Evolutionary conservation across 2,113 vertebrate species (phyloP).

Genomic region (Nothocercus nigrocapillus): DNA sequence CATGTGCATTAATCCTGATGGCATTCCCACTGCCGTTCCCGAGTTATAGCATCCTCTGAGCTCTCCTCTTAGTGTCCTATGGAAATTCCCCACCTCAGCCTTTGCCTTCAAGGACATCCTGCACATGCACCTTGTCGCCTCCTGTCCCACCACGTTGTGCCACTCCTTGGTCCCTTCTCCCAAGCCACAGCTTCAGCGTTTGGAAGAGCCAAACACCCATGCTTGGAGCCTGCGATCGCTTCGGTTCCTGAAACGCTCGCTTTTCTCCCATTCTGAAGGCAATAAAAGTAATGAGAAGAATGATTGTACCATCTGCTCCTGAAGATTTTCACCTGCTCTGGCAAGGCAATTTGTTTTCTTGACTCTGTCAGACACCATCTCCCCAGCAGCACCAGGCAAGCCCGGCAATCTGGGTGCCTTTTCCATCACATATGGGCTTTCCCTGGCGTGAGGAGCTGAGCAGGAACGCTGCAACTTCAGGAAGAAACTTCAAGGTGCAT

Average conservation of each 20-base stretch:
- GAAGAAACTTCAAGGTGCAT: neutral
- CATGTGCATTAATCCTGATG: neutral
- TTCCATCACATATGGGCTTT: neutral
- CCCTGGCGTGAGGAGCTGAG: rapidly evolving
- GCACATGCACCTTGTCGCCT: neutral
- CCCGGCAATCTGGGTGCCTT: neutral
- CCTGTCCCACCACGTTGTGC: neutral
- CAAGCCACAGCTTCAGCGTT: neutral
- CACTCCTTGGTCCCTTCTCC: neutral
- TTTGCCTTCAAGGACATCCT: neutral
- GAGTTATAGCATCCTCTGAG: rapidly evolving
- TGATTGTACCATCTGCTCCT: slow-evolving; percentile 6
- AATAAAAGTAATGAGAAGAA: slow-evolving; percentile 9
- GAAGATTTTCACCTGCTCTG: neutral
- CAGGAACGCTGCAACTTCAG: neutral
- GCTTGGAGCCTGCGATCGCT: rapidly evolving
- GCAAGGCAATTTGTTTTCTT: neutral
- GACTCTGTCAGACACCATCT: neutral
- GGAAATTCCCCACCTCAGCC: neutral
- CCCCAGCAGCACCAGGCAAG: neutral
- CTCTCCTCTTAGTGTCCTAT: neutral
- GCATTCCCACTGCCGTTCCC: rapidly evolving
- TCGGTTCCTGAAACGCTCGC: neutral
- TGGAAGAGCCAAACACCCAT: neutral
- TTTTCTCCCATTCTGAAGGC: neutral